These are phyloP conservation scores for Micoletzkya japonica DNA, from an alignment of 2,888 invertebrate genomes.

Conservation along the genomic window DNA sequence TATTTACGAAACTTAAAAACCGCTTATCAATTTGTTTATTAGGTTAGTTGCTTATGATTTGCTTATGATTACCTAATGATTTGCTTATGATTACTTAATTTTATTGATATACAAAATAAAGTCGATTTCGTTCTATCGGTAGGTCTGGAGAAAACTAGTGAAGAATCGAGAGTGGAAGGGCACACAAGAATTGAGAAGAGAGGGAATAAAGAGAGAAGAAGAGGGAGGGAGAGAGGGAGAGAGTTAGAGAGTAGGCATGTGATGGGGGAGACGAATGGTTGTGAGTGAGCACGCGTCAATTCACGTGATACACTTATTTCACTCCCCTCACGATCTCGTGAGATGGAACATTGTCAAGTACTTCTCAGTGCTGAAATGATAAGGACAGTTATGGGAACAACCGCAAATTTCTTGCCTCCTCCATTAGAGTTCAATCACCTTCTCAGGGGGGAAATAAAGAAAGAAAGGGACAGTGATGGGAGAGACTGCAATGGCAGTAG, in stretches of 20 bases:
- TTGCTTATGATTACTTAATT: too few species aligned
- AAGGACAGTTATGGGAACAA: not conserved
- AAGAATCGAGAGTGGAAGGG: not conserved
- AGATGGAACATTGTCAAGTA: too few species aligned
- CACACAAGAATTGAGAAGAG: conserved; percentile 3
- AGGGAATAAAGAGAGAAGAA: not conserved
- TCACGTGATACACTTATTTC: conserved; percentile 27
- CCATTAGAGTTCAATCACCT: not conserved
- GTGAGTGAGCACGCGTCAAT: conserved; percentile 1
- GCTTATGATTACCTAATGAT: not conserved
- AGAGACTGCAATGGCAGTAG: conserved; percentile 1
- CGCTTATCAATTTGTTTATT: too few species aligned
- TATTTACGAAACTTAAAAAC: too few species aligned
- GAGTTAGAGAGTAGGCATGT: not conserved
- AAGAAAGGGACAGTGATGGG: conserved; percentile 2
- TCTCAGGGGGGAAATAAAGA: not conserved
- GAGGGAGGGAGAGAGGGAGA: conserved; percentile 9
- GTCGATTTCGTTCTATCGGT: too few species aligned
- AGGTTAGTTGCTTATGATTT: too few species aligned
- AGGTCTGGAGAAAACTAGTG: not conserved
- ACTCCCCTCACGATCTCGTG: too few species aligned
- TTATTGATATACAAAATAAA: too few species aligned
- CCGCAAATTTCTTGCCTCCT: conserved; percentile 12
- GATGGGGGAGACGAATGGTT: too few species aligned
- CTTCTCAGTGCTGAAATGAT: too few species aligned